phyloP scores from a whole-genome alignment of 2,797 vertebrate genomes.

The Clarias fuscus region DNA sequence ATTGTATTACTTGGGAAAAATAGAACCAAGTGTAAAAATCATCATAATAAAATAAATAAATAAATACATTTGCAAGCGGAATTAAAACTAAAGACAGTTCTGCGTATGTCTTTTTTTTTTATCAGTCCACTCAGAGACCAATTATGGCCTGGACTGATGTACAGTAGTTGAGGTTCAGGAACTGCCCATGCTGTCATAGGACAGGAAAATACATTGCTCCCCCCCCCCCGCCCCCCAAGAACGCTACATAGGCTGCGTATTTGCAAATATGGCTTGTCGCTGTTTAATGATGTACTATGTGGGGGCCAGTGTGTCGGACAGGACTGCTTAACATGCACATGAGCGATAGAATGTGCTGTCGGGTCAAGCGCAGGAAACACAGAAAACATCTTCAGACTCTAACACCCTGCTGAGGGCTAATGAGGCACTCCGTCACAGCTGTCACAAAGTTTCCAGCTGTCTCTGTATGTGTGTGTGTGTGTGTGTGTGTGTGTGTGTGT shows the following conservation, averaged over 20 bases:
- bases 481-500: background rate
- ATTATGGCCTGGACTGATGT: background rate
- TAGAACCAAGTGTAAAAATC: background rate
- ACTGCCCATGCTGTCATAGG: background rate
- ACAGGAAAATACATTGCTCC: background rate
- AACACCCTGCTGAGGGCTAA: constrained; percentile 21
- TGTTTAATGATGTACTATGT: background rate
- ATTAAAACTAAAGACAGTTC: background rate
- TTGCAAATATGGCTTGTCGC: background rate
- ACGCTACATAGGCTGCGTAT: background rate
- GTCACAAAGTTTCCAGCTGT: background rate
- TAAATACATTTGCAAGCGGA: background rate
- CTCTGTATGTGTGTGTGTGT: background rate
- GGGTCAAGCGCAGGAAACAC: constrained; percentile 1
- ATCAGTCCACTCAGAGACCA: background rate
- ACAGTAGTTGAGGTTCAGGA: background rate
- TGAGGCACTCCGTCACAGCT: constrained; percentile 33
- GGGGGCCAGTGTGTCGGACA: background rate
- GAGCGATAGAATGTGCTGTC: background rate
- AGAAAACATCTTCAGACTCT: background rate
- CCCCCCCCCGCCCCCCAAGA: background rate
- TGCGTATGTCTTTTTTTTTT: background rate
- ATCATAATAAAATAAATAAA: no score
- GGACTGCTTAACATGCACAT: background rate
- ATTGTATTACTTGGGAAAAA: background rate